These are phyloP conservation scores for Catostomus latipinnis DNA, from an alignment of 2,797 vertebrate genomes.

Conservation along the genomic window DNA sequence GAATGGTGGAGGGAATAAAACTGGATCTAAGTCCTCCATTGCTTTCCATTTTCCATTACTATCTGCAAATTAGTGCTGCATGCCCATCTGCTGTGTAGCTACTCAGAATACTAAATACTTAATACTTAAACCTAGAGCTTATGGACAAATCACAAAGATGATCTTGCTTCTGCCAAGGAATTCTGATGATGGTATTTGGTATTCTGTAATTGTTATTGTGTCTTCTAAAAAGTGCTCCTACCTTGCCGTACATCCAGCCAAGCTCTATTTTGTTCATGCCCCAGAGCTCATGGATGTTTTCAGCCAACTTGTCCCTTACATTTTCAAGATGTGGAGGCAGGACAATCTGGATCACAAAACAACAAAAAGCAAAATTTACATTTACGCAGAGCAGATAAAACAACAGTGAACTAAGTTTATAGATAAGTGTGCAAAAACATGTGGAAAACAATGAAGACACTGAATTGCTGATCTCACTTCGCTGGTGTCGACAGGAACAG, in stretches of 20 bases:
- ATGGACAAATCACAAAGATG: slow-evolving; percentile 36
- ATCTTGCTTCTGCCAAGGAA: slow-evolving; percentile 17
- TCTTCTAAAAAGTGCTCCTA: slow-evolving; percentile 59
- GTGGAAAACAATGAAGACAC: not conserved
- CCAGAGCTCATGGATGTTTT: slow-evolving; percentile 99
- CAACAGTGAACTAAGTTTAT: not conserved
- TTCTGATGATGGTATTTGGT: not conserved
- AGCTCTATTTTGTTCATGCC: slow-evolving; percentile 99
- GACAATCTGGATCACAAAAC: slow-evolving; percentile 79
- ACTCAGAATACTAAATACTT: slow-evolving; percentile 17
- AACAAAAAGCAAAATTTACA: not conserved
- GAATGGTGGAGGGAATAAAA: slow-evolving; percentile 34
- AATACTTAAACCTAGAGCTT: slow-evolving; percentile 15
- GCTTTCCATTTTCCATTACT: slow-evolving; percentile 20
- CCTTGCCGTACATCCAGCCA: slow-evolving; percentile 98
- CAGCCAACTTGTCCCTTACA: slow-evolving; percentile 94
- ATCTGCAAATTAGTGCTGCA: slow-evolving; percentile 48
- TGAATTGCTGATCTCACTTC: slow-evolving; percentile 78
- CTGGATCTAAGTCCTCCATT: not conserved
- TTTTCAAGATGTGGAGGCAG: slow-evolving; percentile 95
- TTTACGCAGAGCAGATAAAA: not conserved
- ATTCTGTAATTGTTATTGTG: not conserved
- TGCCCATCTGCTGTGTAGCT: slow-evolving; percentile 30
- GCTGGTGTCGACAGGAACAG: slow-evolving; percentile 92
- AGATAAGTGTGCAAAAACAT: not conserved